These are phyloP conservation scores for Erythrolamprus reginae DNA, from an alignment of 2,113 vertebrate genomes.

Conservation along the genomic window DNA sequence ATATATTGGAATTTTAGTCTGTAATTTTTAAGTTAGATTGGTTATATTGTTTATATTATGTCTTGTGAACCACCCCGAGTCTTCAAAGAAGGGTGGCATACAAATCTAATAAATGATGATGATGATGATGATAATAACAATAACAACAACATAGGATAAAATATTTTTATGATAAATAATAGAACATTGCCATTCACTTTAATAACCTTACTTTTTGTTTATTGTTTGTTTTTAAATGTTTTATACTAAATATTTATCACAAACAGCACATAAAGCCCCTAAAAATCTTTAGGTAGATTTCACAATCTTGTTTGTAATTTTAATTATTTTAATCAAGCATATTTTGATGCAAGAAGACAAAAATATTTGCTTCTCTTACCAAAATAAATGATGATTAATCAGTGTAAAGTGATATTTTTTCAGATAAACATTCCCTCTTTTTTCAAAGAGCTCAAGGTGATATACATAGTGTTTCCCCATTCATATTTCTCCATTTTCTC, in stretches of 20 bases:
- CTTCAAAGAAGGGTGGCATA: too few relatives aligned
- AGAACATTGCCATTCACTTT: conserved; percentile 53
- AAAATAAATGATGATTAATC: conserved; percentile 35
- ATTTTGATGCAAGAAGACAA: conserved; percentile 55
- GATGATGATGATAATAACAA: too few relatives aligned
- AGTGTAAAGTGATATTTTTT: conserved; percentile 49
- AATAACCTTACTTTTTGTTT: conserved; percentile 51
- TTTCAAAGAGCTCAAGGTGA: not conserved
- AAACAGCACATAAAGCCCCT: conserved; percentile 46
- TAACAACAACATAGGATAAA: too few relatives aligned
- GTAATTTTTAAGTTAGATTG: too few relatives aligned
- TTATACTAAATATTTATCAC: conserved; percentile 48
- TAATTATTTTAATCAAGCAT: conserved; percentile 50
- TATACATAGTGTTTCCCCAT: not conserved
- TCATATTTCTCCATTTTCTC: not conserved
- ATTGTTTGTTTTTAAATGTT: conserved; percentile 23
- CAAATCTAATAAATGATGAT: too few relatives aligned
- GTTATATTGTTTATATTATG: too few relatives aligned
- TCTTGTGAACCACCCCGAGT: too few relatives aligned
- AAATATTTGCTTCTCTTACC: conserved; percentile 59
- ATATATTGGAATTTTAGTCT: too few relatives aligned
- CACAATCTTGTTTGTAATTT: conserved; percentile 58
- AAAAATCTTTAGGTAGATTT: conserved; percentile 53
- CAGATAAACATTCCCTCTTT: not conserved
- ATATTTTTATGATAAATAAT: conserved; percentile 40